Base-by-base conservation (phyloP, 2,888 invertebrate genomes). In the Zaprionus obscuricornis region DNA sequence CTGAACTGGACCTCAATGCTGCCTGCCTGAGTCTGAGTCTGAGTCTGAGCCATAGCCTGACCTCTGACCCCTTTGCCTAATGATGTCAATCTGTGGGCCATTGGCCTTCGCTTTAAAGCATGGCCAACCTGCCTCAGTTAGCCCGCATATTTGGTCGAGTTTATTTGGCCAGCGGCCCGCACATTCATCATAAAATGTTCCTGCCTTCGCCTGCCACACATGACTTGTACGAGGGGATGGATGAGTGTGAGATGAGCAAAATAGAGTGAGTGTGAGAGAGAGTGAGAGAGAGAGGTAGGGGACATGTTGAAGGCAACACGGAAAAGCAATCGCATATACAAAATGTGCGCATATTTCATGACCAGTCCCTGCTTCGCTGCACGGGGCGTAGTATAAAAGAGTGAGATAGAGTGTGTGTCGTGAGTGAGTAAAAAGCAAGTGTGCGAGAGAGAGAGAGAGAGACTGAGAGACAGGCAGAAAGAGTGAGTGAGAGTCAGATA, bases 111-210 rank as follows among this genome's bases (percentile, higher is more conserved):
- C 64, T 82, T 78, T 76, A 78, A 76, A 79, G 55, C 67, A 55
- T 47, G 50, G 52, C 58, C 66, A 26, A 42, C 46, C 65, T 27
- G 43, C 39, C 57, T 17, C 27, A 11, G 37, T 37, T 37, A 34
- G 7, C 63, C 63, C 64, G 46, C 65, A 64, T 51, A 57, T 66
- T 74, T 63, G 72, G 74, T 67, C 57, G 59, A 69, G 69, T 73
- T 73, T 69, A 74, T 70, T 62, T 67, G 70, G 54, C 47, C 66
- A 59, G 33, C 50, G 42, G 50, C 57, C 66, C 78, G 71, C 74
- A 82, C 79, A 78, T 82, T 82, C 83, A 78, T 78, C 78, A 78
- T 78, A 78, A 78, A 77, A 55, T 45, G 43, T 42, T 31, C n/a
- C n/a, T n/a, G n/a, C n/a, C n/a, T 4, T 24, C 37, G 47, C 39